Conservation (phyloP, 2,113 vertebrate genomes). For the Pedetes capensis region DNA sequence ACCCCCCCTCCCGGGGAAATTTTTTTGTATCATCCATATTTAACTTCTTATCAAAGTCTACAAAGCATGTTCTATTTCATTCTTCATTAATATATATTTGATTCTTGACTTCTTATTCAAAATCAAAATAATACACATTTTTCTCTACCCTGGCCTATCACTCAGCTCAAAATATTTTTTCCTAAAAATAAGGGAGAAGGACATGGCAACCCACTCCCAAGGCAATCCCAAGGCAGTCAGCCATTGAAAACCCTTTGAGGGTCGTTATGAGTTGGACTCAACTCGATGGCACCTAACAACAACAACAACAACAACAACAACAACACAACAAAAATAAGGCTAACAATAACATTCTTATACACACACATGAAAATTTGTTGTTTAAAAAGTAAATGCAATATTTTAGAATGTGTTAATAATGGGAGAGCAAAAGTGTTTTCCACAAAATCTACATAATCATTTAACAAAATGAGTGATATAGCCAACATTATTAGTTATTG, state of each 20-base stretch:
- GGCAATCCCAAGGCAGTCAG: too few species aligned
- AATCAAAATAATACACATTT: neutral
- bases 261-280: too few species aligned
- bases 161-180: neutral
- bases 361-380: neutral
- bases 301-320: too few species aligned
- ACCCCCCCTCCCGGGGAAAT: too few species aligned
- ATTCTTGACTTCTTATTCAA: neutral
- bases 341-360: neutral
- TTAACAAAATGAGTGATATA: neutral
- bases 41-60: neutral
- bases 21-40: neutral
- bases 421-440: neutral
- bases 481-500: neutral
- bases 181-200: too few species aligned
- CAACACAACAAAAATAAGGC: too few species aligned
- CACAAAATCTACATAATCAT: neutral
- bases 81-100: neutral
- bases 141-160: neutral
- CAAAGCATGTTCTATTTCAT: neutral
- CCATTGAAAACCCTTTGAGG: too few species aligned
- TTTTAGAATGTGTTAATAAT: neutral
- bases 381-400: neutral
- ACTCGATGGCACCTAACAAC: too few species aligned
- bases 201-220: too few species aligned